Conservation (phyloP, 2,113 vertebrate species). For the Dicerorhinus sumatrensis region DNA sequence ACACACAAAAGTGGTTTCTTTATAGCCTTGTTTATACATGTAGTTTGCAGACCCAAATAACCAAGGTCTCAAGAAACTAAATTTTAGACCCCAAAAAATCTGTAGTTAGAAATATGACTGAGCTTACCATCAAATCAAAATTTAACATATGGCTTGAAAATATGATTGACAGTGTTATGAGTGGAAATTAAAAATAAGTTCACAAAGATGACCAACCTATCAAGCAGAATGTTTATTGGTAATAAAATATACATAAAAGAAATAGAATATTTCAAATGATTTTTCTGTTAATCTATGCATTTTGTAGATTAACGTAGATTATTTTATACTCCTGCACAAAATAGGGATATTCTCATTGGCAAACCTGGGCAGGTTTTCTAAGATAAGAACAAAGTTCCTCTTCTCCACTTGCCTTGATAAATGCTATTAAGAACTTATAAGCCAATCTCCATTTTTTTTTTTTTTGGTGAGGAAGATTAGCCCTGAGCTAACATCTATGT, state of each 20-base stretch:
- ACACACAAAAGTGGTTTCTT: not conserved
- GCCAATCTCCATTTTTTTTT: not conserved
- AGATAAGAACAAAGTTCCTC: not conserved
- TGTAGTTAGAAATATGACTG: not conserved
- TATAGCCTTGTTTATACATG: not conserved
- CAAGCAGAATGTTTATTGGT: not conserved
- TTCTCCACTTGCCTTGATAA: not conserved
- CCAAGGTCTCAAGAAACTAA: not conserved
- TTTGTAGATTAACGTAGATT: not conserved
- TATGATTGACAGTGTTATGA: not conserved
- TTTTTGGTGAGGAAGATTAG: too few species aligned
- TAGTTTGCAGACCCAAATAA: not conserved
- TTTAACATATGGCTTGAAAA: not conserved
- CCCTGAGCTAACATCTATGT: too few species aligned
- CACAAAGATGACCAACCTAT: not conserved
- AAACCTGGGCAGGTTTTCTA: not conserved
- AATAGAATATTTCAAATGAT: not conserved
- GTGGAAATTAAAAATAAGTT: not conserved
- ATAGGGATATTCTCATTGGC: not conserved
- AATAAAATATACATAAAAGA: not conserved
- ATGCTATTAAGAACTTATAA: not conserved
- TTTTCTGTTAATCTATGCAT: not conserved
- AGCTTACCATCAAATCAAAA: not conserved
- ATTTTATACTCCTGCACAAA: not conserved
- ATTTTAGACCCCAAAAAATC: not conserved